Evolutionary conservation across 2,113 vertebrate genomes (phyloP), one percentile per base, ranked within the genome.

Genomic region (Callithrix jacchus): DNA sequence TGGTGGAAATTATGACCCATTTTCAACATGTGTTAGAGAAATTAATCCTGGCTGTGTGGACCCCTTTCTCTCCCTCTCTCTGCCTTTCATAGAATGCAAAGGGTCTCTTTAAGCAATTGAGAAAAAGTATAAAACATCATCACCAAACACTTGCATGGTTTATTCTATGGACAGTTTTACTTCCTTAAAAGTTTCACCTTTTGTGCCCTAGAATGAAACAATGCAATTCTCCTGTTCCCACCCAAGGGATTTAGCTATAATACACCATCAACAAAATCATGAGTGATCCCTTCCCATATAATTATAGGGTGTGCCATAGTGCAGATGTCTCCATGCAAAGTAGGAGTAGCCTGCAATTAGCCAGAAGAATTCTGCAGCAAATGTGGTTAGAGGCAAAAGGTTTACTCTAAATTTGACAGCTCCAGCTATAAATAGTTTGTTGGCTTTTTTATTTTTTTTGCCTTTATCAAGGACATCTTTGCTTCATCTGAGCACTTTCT

Each of bases 231-330:
- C 47, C 68, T 20, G 20, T 84, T 87, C 30, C 86, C 73, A 90
- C 80, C 71, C 81, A 61, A 95, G 96, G 66, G 79, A 45, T 92
- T 96, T 87, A 81, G 64, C 84, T 95, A 81, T 85, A 96, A 93
- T 79, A 96, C 14, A 64, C 89, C 94, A 98, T 98, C 98, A 97
- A 98, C 98, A 97, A 98, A 95, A 92, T 94, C 87, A 95, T 94
- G 89, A 93, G 47, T 90, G 98, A 98, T 98, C 98, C 98, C 97
- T 98, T 98, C 95, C 98, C 81, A 74, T 95, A 97, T 99, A 99
- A 99, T 99, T 98, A 98, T 92, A 99, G 99, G 99, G 99, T 98
- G 99, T 99, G 99, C 98, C 98, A 45, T 97, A 8, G 94, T 84
- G 97, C 99, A 99, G 98, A 99, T 99, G 98, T 98, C 98, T 99